Base-by-base conservation (phyloP, 2,797 vertebrate genomes). In the Acropternis orthonyx region DNA sequence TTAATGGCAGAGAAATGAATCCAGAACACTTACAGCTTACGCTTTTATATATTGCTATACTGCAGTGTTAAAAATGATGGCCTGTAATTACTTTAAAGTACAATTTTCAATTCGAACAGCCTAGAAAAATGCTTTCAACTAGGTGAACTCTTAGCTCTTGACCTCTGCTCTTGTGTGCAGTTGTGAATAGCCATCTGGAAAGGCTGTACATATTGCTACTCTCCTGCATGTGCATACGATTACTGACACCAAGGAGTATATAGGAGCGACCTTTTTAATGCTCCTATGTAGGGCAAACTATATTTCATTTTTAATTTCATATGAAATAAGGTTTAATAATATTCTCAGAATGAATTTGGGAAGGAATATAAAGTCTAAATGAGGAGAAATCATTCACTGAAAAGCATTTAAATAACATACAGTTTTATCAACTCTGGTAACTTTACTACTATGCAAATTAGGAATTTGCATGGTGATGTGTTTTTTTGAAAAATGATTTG, bases 61-160 rank as follows among this genome's bases (percentile, higher is more conserved):
- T 84, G 37, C 44, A 63, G 76, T 73, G 79, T 84, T 96, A 92
- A 93, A 92, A 96, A 85, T 81, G 55, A 95, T 93, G 79, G 59
- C 21, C 91, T 79, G 62, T 88, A 97, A 96, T 94, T 95, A 84
- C 48, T 92, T 92, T 89, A 92, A 96, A 93, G 88, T 83, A 93
- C 71, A 90, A 71, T 93, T 96, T 90, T 63, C 59, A 49, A 73
- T 93, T 90, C 10, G 44, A 89, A 84, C 77, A 65, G 65, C 39
- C 44, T 75, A 81, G 76, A 69, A 93, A 79, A 93, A 84, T 67
- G 52, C 51, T 92, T 88, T 94, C 81, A 74, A 37, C 56, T 69
- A 58, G 66, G 54, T 79, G 91, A 90, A 86, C 83, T 84, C 94
- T 84, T 86, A 88, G 79, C 67, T 88, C 79, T 81, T 96, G 94